Conservation (phyloP, 2,888 invertebrate genomes). For the Brachyptera risi region DNA sequence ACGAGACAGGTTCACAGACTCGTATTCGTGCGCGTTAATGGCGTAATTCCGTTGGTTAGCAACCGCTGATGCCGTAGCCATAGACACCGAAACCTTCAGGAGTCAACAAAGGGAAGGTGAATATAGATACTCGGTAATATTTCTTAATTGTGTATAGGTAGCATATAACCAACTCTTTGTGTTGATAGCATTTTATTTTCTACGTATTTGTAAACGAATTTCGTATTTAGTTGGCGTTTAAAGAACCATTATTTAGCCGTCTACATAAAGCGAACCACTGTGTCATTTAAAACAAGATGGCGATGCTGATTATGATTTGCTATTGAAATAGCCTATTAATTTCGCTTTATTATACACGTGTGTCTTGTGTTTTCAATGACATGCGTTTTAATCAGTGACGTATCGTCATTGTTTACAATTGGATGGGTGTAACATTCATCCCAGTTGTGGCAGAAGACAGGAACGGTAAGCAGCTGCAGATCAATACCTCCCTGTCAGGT, state of each 20-base stretch:
- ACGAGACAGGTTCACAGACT: no score
- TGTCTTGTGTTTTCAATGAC: background rate
- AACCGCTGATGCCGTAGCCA: conserved; percentile 35
- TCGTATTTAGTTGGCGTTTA: no score
- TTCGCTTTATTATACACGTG: background rate
- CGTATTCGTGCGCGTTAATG: conserved; percentile 17
- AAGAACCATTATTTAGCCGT: no score
- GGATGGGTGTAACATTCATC: no score
- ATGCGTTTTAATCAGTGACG: background rate
- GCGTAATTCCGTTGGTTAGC: conserved; percentile 32
- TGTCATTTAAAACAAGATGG: conserved; percentile 31
- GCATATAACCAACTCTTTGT: conserved; percentile 26
- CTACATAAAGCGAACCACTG: conserved; percentile 24
- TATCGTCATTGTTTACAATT: no score
- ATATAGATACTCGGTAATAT: conserved; percentile 27
- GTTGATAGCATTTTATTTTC: no score
- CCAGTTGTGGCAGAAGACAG: no score
- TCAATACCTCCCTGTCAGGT: no score
- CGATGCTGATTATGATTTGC: conserved; percentile 28
- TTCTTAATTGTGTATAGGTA: conserved; percentile 26
- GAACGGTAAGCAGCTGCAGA: no score
- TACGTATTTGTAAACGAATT: no score
- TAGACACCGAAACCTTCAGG: conserved; percentile 33
- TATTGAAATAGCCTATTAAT: no score
- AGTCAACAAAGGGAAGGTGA: conserved; percentile 34